Percentiles rank a stretch among this genome's conserved stretches.
Evolutionary conservation across 2,888 invertebrate genomes (phyloP).

Genomic region (Toxonevra muliebris): DNA sequence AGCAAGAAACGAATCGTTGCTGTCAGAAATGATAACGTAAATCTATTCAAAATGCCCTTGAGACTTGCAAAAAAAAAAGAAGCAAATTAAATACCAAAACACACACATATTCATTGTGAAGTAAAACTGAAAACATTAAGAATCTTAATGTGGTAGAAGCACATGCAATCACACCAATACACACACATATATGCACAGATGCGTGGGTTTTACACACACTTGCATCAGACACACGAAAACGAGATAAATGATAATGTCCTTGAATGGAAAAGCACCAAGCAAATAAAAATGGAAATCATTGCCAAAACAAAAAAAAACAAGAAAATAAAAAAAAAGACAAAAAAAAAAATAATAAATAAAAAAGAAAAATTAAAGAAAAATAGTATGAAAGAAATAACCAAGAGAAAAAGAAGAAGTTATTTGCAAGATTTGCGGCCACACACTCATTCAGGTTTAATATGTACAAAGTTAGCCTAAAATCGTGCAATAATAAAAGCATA

Average conservation of each 20-base stretch:
- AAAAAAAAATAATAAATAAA: background rate
- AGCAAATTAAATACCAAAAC: background rate
- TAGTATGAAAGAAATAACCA: background rate
- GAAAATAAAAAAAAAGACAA: background rate
- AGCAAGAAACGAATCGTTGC: too few species aligned
- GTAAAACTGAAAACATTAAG: background rate
- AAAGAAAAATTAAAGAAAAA: background rate
- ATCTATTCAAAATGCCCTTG: too few species aligned
- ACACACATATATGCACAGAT: background rate
- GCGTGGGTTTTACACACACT: background rate
- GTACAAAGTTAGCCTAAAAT: constrained; percentile 1
- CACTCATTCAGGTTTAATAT: background rate
- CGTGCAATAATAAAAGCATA: background rate
- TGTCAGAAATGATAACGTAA: too few species aligned
- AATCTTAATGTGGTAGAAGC: background rate
- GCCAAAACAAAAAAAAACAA: constrained; percentile 1
- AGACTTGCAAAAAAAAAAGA: background rate
- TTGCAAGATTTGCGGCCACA: background rate
- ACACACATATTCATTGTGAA: background rate
- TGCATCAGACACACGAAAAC: constrained; percentile 10
- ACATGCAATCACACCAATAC: background rate
- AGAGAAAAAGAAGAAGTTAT: constrained; percentile 1
- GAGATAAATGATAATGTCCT: constrained; percentile 50
- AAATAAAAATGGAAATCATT: constrained; percentile 5
- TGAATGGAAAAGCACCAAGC: constrained; percentile 39